Base-by-base conservation (phyloP, 2,797 vertebrate species). In the Myripristis murdjan region DNA sequence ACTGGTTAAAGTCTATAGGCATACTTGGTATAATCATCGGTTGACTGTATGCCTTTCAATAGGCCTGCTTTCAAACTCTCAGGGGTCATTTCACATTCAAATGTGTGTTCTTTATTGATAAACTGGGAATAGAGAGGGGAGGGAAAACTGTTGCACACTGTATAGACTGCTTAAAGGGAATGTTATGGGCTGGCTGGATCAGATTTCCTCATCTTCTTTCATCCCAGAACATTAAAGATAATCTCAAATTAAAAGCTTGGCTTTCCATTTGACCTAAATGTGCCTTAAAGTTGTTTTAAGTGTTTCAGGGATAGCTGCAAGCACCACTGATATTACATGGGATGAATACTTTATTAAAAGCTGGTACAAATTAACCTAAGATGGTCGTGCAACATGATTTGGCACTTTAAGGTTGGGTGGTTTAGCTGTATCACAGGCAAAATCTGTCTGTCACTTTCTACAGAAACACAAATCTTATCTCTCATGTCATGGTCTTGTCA, bases 201-300 rank as follows among this genome's bases (percentile, higher is more conserved):
- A 60, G 59, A 84, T 73, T 78, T 56, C 23, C 62, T n/a, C 49
- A 11, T 35, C 66, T 55, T 64, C 56, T 52, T 28, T 47, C 22
- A 44, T 59, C 67, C 24, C 11, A 26, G 47, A 64, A 77, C 80
- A 88, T 88, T 77, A 83, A 83, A 86, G 77, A 83, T 80, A 63
- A 68, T 76, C 67, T 77, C 67, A 22, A 82, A 44, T 79, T 81
- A 58, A 81, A 84, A 84, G 73, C 77, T 60, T 72, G 70, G 82
- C 76, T 81, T 84, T 79, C 75, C 61, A 78, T 88, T 73, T 85
- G 83, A 88, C 83, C 76, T 65, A 82, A 81, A 86, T 87, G 63
- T 79, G 83, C 88, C 77, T 23, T 56, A 67, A 46, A 62, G 64
- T 41, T 41, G 12, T 41, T 41, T 41, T 41, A 47, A 41, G 55